Percentiles rank a stretch among this genome's conserved stretches.
These are phyloP conservation scores for Onychostruthus taczanowskii DNA, from an alignment of 2,113 vertebrate genomes.

Conservation along the genomic window DNA sequence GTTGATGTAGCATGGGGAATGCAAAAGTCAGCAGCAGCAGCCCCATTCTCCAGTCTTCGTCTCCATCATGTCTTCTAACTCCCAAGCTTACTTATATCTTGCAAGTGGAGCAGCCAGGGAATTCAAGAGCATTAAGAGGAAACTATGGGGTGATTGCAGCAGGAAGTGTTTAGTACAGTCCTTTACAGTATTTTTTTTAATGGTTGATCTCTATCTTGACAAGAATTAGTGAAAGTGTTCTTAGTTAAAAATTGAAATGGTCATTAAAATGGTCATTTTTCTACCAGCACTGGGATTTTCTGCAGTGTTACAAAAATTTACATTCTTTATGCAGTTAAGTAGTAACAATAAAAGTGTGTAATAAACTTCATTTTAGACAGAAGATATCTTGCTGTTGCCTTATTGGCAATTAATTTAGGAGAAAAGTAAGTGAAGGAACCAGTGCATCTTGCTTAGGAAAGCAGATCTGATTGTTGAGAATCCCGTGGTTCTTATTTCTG, in stretches of 20 bases:
- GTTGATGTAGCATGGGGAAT: rapidly evolving
- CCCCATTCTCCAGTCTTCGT: not conserved
- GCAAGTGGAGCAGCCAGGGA: not conserved
- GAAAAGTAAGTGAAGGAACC: not conserved
- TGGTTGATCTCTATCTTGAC: not conserved
- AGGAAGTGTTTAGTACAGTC: not conserved
- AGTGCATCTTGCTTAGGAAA: not conserved
- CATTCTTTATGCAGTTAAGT: not conserved
- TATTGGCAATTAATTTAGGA: not conserved
- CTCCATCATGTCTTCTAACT: not conserved
- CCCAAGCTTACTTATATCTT: not conserved
- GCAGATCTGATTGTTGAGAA: not conserved
- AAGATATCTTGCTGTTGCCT: not conserved
- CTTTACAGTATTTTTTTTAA: not conserved
- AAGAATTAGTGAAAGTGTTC: not conserved
- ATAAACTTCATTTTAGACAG: not conserved
- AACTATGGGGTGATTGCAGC: not conserved
- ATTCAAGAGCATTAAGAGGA: not conserved
- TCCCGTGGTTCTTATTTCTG: not conserved
- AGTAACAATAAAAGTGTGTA: not conserved
- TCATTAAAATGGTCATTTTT: not conserved
- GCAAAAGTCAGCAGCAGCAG: not conserved
- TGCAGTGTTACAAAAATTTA: not conserved
- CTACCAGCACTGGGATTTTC: not conserved
- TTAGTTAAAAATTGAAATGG: not conserved